These are phyloP conservation scores for Pseudochirops cupreus DNA, from an alignment of 2,797 vertebrate genomes.

Conservation along the genomic window DNA sequence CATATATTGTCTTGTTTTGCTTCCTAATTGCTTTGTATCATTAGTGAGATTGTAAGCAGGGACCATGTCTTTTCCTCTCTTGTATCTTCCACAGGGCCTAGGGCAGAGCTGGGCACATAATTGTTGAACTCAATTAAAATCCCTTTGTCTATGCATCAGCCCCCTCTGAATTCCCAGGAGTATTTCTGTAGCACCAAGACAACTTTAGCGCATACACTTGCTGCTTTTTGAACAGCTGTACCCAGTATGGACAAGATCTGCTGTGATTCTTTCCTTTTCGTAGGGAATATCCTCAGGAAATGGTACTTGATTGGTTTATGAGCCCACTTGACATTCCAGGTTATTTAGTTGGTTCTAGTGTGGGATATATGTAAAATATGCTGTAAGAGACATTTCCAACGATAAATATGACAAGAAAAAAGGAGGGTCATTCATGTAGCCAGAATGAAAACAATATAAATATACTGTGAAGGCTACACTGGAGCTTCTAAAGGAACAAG, in stretches of 20 bases:
- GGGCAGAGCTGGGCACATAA: background rate
- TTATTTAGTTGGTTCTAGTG: background rate
- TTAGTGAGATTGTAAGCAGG: slow-evolving; percentile 3
- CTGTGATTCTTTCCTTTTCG: background rate
- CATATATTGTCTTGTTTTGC: background rate
- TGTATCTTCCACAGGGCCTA: background rate
- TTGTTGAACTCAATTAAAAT: slow-evolving; percentile 10
- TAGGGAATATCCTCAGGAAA: slow-evolving; percentile 8
- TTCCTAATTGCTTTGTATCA: slow-evolving; percentile 6
- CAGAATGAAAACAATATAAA: background rate
- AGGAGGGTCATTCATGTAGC: background rate
- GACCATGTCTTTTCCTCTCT: background rate
- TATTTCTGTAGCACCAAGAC: background rate
- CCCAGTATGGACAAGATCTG: background rate
- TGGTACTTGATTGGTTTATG: background rate
- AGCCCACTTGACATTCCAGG: slow-evolving; percentile 1
- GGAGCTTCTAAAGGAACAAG: background rate
- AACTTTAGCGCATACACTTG: background rate
- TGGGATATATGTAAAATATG: background rate
- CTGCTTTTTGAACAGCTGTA: background rate
- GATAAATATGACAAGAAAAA: slow-evolving; percentile 1
- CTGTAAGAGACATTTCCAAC: background rate
- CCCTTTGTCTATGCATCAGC: background rate
- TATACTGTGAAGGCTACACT: background rate
- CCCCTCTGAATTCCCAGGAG: background rate